Conservation (phyloP, 2,797 vertebrate species). For the Eurystomus glaucurus region DNA sequence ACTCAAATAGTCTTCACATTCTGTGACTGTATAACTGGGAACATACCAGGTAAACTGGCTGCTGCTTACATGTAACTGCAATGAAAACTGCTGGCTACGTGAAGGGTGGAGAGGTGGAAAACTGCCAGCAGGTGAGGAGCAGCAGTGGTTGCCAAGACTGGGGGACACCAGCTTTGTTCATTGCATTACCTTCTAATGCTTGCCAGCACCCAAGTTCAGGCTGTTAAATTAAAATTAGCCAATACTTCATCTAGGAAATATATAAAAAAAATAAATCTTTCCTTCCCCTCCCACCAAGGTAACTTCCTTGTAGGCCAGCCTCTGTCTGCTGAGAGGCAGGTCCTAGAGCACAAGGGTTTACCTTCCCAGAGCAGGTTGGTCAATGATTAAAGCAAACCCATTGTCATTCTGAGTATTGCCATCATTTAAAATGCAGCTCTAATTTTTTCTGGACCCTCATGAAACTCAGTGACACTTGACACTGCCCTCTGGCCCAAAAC, state of each 20-base stretch:
- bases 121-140: background rate
- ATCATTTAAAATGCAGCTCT: background rate
- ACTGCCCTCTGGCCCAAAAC: background rate
- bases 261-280: background rate
- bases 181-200: background rate
- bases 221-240: background rate
- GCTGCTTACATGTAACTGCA: background rate
- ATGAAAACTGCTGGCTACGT: fast-evolving
- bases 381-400: fast-evolving
- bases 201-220: background rate
- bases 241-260: background rate
- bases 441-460: background rate
- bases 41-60: background rate
- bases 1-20: background rate
- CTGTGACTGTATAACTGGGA: background rate
- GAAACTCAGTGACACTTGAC: background rate
- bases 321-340: background rate
- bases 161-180: background rate
- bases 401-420: background rate
- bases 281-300: background rate
- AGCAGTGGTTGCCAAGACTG: background rate
- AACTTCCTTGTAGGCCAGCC: fast-evolving
- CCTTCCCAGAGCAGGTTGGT: background rate
- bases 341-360: background rate
- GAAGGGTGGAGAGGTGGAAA: background rate